These are phyloP conservation scores for Agriopis leucophaearia DNA, from an alignment of 2,888 invertebrate genomes.

Conservation along the genomic window DNA sequence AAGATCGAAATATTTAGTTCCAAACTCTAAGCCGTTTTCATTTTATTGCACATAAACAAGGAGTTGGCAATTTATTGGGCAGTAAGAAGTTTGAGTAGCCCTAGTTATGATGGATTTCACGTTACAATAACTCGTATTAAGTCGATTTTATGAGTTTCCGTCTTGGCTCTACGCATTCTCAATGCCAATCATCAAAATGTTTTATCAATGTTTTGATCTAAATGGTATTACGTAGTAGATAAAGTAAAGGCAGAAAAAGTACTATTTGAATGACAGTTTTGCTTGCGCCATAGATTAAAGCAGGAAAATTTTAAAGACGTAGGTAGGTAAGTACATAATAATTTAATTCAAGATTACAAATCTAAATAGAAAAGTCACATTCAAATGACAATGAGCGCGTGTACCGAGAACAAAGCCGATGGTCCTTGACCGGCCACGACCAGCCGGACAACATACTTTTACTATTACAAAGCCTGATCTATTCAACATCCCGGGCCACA, in stretches of 20 bases:
- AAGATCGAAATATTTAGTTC: slow-evolving; percentile 49
- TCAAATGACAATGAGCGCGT: slow-evolving; percentile 54
- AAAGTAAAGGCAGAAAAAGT: not conserved
- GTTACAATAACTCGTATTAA: slow-evolving; percentile 4
- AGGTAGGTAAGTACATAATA: not conserved
- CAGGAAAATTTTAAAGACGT: not conserved
- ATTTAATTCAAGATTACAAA: not conserved
- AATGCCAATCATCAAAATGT: no score
- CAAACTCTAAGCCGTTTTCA: slow-evolving; percentile 43
- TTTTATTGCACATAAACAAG: slow-evolving; percentile 45
- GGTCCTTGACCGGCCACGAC: slow-evolving; percentile 74
- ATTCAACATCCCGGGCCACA: slow-evolving; percentile 50
- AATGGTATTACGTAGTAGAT: no score
- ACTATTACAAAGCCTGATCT: slow-evolving; percentile 63
- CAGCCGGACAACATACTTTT: slow-evolving; percentile 68
- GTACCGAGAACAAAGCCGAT: slow-evolving; percentile 65
- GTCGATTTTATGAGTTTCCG: slow-evolving; percentile 10
- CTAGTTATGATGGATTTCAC: slow-evolving; percentile 15
- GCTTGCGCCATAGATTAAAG: no score
- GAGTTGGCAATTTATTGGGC: slow-evolving; percentile 21
- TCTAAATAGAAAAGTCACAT: slow-evolving; percentile 33
- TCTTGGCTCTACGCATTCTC: not conserved
- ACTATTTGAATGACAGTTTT: not conserved
- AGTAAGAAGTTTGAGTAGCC: slow-evolving; percentile 21
- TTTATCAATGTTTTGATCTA: no score